Evolutionary conservation across 2,888 invertebrate species (phyloP).

Genomic region (Callinectes sapidus): DNA sequence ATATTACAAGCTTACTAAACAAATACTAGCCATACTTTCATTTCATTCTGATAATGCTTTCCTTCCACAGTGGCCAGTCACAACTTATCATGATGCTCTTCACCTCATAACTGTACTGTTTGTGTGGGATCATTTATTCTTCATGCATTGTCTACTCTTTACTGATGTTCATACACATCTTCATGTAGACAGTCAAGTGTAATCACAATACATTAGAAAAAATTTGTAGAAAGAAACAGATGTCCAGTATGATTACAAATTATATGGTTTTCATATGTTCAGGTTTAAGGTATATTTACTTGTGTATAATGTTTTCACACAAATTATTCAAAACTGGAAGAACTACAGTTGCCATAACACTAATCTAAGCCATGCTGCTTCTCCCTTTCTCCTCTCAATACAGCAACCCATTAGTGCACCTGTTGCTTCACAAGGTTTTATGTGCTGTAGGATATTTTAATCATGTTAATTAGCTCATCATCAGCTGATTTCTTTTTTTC

Average conservation of each 20-base stretch:
- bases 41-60: background rate
- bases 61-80: background rate
- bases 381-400: background rate
- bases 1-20: background rate
- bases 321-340: background rate
- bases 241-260: background rate
- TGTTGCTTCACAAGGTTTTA: no score
- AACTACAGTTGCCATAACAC: background rate
- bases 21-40: background rate
- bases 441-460: no score
- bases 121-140: background rate
- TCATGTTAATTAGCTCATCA: no score
- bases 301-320: background rate
- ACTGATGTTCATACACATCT: background rate
- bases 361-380: background rate
- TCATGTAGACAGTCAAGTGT: background rate
- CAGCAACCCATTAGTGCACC: background rate
- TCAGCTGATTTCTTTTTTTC: no score
- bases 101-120: background rate
- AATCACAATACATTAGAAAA: background rate
- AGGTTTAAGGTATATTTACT: background rate
- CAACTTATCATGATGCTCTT: background rate
- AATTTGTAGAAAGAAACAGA: background rate
- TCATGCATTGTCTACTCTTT: background rate
- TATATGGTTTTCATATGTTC: background rate